Evolutionary conservation across 2,113 vertebrate genomes (phyloP).

Genomic region (Edolisoma coerulescens): DNA sequence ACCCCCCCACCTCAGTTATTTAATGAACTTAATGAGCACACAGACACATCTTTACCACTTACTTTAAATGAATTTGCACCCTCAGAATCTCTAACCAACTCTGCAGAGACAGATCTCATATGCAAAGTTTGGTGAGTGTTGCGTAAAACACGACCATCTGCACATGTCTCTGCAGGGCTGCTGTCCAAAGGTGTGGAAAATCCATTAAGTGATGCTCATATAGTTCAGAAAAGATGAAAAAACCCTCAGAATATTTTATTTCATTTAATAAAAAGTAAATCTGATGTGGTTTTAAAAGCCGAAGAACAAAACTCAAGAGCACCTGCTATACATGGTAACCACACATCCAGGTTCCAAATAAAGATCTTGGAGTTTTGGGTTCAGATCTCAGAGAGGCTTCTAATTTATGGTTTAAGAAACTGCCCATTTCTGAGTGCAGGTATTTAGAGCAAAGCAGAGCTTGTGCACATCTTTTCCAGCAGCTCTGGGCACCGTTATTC

Average conservation of each 20-base stretch:
- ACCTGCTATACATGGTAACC: not conserved
- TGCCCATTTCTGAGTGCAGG: not conserved
- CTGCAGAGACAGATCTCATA: not conserved
- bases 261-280: not conserved
- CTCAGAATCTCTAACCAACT: not conserved
- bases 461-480: not conserved
- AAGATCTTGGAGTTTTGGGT: no score
- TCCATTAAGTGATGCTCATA: fast-evolving
- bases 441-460: not conserved
- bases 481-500: fast-evolving
- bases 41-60: not conserved
- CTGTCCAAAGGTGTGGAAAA: not conserved
- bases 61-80: not conserved
- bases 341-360: not conserved
- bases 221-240: not conserved
- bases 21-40: not conserved
- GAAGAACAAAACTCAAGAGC: not conserved
- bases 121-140: not conserved
- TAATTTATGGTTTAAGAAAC: not conserved
- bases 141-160: not conserved
- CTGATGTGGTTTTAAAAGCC: not conserved
- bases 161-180: not conserved
- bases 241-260: not conserved
- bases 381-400: not conserved
- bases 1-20: fast-evolving